These are phyloP conservation scores for Thalassophryne amazonica DNA, from an alignment of 2,797 vertebrate genomes.

Conservation along the genomic window DNA sequence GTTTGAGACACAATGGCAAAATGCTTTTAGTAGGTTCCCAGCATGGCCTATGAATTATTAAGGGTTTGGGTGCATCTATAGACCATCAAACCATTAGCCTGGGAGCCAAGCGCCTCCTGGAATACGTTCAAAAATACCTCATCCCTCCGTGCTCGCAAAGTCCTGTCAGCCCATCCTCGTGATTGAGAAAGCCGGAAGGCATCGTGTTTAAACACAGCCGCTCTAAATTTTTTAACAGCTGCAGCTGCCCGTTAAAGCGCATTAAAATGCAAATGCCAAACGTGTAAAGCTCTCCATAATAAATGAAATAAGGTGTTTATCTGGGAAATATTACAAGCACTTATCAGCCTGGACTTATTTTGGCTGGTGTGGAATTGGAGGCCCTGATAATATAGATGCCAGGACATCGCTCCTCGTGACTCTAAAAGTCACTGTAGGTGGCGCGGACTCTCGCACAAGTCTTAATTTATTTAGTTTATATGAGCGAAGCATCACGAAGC, in stretches of 20 bases:
- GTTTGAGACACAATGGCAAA: conserved; percentile 39
- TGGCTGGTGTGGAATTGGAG: neutral
- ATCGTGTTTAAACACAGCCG: conserved; percentile 36
- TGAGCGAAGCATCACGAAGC: too few species aligned
- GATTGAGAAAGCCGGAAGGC: conserved; percentile 60
- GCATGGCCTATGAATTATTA: conserved; percentile 75
- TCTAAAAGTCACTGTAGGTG: too few species aligned
- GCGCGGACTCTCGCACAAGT: too few species aligned
- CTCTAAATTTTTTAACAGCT: conserved; percentile 69
- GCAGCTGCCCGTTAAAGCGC: conserved; percentile 54
- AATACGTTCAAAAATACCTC: conserved; percentile 60
- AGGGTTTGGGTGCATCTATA: conserved; percentile 70
- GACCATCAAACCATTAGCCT: conserved; percentile 76
- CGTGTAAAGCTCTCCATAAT: conserved; percentile 55
- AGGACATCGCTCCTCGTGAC: too few species aligned
- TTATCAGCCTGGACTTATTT: conserved; percentile 1
- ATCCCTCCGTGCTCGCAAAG: conserved; percentile 28
- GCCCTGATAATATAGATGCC: too few species aligned
- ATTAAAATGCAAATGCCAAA: conserved; percentile 58
- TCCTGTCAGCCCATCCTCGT: conserved; percentile 51
- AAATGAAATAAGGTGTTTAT: conserved; percentile 73
- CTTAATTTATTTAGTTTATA: too few species aligned
- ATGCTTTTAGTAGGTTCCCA: conserved; percentile 68
- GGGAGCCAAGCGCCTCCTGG: conserved; percentile 52
- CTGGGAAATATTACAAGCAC: conserved; percentile 22